Conservation (phyloP, 2,888 invertebrate species). For the Helicoverpa assulta region DNA sequence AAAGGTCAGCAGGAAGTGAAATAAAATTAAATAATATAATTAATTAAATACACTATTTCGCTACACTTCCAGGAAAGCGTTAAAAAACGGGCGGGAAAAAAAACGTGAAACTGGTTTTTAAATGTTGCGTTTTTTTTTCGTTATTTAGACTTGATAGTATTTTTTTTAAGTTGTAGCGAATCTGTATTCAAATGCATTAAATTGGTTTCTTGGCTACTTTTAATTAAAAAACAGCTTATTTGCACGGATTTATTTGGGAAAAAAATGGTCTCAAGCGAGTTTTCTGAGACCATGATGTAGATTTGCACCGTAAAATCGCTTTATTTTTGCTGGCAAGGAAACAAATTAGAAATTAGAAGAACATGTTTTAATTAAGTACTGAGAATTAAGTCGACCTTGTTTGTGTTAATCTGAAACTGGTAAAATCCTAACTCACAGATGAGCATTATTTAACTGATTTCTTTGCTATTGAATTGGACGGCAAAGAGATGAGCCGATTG, state of each 20-base stretch:
- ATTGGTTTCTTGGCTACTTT: neutral
- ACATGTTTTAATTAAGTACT: too few species aligned
- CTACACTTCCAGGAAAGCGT: slow-evolving; percentile 32
- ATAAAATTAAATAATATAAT: slow-evolving; percentile 36
- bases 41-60: slow-evolving; percentile 5
- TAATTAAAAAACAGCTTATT: neutral
- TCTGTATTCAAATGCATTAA: neutral
- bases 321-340: too few species aligned
- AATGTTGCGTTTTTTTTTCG: neutral
- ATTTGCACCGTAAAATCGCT: too few species aligned
- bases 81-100: neutral
- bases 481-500: too few species aligned
- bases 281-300: too few species aligned
- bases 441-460: too few species aligned
- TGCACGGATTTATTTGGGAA: neutral
- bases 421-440: too few species aligned
- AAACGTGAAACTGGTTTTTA: neutral
- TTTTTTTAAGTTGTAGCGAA: neutral
- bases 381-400: too few species aligned
- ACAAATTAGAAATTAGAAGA: too few species aligned
- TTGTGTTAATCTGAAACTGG: too few species aligned
- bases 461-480: too few species aligned
- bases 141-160: neutral
- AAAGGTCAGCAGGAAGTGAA: slow-evolving; percentile 61
- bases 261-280: too few species aligned